Conservation (phyloP, 2,888 invertebrate genomes). For the Loripinus fragilis region DNA sequence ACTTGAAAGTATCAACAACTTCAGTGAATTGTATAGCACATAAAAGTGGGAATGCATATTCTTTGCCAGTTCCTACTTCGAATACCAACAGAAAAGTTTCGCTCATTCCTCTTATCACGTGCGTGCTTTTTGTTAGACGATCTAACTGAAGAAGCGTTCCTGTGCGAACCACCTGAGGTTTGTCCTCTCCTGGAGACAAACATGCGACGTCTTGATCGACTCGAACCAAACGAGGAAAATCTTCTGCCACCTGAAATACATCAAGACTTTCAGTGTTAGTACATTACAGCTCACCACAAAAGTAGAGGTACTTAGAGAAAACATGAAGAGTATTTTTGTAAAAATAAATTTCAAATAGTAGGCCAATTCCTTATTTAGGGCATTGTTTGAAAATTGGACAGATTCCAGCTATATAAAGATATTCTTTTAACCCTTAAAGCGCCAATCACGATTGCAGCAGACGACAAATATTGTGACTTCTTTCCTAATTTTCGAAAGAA, state of each 20-base stretch:
- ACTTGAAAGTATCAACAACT: slow-evolving; percentile 44
- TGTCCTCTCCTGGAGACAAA: slow-evolving; percentile 37
- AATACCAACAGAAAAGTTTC: slow-evolving; percentile 45
- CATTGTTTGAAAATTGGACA: too few relatives aligned
- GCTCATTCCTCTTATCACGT: slow-evolving; percentile 32
- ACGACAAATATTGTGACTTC: too few relatives aligned
- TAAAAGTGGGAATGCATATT: slow-evolving; percentile 39
- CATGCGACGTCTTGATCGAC: slow-evolving; percentile 46
- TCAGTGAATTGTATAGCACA: slow-evolving; percentile 44
- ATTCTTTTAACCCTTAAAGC: too few relatives aligned
- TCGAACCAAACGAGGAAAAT: slow-evolving; percentile 49
- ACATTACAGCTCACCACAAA: too few relatives aligned
- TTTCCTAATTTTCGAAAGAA: too few relatives aligned
- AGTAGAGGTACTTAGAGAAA: too few relatives aligned
- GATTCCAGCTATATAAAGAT: too few relatives aligned
- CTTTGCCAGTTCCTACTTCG: slow-evolving; percentile 29
- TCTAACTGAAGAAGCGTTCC: slow-evolving; percentile 50
- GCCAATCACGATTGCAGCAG: too few relatives aligned
- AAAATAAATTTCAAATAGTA: too few relatives aligned
- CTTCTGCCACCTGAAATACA: slow-evolving; percentile 39
- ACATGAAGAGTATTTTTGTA: too few relatives aligned
- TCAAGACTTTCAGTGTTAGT: too few relatives aligned
- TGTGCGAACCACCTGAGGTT: slow-evolving; percentile 35
- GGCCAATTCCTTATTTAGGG: too few relatives aligned
- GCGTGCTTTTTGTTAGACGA: slow-evolving; percentile 43